Evolutionary conservation across 1,140 invertebrate species (phyloP).

Genomic region (Pseudobourletiella spinata): DNA sequence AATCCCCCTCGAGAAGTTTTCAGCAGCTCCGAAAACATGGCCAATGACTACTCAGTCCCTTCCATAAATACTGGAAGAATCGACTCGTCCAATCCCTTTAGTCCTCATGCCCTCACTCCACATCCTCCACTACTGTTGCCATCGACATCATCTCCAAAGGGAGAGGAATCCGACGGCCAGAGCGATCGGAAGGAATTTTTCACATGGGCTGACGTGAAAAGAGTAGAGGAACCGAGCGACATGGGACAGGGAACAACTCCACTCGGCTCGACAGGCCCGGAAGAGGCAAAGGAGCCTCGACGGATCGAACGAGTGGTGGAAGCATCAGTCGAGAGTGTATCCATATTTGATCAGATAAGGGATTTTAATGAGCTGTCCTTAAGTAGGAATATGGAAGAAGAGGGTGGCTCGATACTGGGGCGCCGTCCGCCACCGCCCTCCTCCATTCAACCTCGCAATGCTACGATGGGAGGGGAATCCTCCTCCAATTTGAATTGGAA

Average conservation of each 20-base stretch:
- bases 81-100: neutral
- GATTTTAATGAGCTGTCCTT: conserved; percentile 1
- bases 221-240: neutral
- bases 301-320: neutral
- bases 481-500: neutral
- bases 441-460: neutral
- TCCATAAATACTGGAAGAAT: neutral
- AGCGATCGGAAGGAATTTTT: neutral
- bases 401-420: neutral
- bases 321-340: neutral
- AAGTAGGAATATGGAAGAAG: neutral
- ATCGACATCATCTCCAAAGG: too few relatives aligned
- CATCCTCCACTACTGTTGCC: too few relatives aligned
- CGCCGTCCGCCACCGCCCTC: too few relatives aligned
- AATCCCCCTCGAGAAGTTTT: neutral
- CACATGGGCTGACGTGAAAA: neutral
- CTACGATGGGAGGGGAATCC: neutral
- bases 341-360: conserved; percentile 5
- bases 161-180: neutral
- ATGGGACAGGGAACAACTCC: neutral
- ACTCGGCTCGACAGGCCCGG: neutral
- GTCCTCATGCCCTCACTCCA: neutral
- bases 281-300: neutral
- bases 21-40: neutral
- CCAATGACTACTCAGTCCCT: neutral